Evolutionary conservation across 1,140 invertebrate genomes (phyloP).

Genomic region (Anastrepha ludens): DNA sequence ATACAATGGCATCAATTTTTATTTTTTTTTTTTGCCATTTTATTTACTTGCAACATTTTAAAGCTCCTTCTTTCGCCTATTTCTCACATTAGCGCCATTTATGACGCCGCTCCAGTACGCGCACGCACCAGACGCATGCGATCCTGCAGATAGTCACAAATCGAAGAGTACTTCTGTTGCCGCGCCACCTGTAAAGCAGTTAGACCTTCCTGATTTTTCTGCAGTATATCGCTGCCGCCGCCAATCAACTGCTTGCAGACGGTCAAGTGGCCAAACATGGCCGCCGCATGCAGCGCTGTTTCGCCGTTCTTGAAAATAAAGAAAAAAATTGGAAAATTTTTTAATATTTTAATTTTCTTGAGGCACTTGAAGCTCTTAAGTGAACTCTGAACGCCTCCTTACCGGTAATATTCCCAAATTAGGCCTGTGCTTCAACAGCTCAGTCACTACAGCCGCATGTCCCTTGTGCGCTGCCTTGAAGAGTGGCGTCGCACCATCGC

Average conservation of each 20-base stretch:
- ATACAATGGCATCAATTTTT: background rate
- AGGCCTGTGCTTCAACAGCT: conserved; percentile 88
- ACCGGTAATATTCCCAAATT: conserved; percentile 87
- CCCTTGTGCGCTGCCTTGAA: conserved; percentile 97
- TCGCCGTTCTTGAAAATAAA: conserved; percentile 86
- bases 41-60: background rate
- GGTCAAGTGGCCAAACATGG: conserved; percentile 88
- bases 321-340: conserved; percentile 42
- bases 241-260: conserved; percentile 86
- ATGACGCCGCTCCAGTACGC: conserved; percentile 19
- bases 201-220: conserved; percentile 82
- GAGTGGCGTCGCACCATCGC: conserved; percentile 92
- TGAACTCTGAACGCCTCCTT: conserved; percentile 67
- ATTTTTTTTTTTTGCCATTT: background rate
- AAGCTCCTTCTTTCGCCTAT: background rate
- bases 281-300: conserved; percentile 90
- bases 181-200: conserved; percentile 81
- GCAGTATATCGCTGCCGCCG: conserved; percentile 81
- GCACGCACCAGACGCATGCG: conserved; percentile 63
- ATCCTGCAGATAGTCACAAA: conserved; percentile 72
- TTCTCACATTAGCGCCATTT: background rate
- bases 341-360: background rate
- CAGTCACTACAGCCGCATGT: conserved; percentile 88
- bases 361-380: no score
- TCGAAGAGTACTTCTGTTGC: conserved; percentile 70